These are phyloP conservation scores for Hippocampus zosterae DNA, from an alignment of 2,113 vertebrate species.

Conservation along the genomic window DNA sequence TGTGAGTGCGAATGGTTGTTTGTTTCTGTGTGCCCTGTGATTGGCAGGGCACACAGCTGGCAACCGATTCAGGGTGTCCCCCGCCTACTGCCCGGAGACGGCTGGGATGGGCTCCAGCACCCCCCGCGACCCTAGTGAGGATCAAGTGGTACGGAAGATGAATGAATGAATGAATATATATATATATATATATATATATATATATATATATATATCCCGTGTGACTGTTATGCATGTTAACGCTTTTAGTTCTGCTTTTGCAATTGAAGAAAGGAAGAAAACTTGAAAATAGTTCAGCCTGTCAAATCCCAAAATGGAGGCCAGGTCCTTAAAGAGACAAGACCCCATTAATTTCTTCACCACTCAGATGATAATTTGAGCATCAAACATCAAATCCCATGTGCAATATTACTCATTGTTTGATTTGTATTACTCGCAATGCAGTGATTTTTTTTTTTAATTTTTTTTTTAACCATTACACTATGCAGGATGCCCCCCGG, in stretches of 20 bases:
- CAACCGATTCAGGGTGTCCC: no score
- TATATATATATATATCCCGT: not conserved
- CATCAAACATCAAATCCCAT: not conserved
- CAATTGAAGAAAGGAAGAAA: not conserved
- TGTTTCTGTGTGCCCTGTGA: no score
- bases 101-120: no score
- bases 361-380: not conserved
- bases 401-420: not conserved
- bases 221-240: not conserved
- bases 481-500: constrained; percentile 64
- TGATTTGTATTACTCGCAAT: not conserved
- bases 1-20: no score
- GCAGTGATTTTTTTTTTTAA: not conserved
- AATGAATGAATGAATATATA: no score
- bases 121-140: no score
- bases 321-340: not conserved
- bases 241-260: not conserved
- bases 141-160: no score
- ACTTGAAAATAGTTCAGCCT: not conserved
- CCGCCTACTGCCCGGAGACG: no score
- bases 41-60: no score
- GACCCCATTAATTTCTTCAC: not conserved
- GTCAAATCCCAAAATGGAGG: not conserved
- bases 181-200: no score
- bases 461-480: no score